Base-by-base conservation (phyloP, 2,113 vertebrate species). In the Sclerurus mexicanus region DNA sequence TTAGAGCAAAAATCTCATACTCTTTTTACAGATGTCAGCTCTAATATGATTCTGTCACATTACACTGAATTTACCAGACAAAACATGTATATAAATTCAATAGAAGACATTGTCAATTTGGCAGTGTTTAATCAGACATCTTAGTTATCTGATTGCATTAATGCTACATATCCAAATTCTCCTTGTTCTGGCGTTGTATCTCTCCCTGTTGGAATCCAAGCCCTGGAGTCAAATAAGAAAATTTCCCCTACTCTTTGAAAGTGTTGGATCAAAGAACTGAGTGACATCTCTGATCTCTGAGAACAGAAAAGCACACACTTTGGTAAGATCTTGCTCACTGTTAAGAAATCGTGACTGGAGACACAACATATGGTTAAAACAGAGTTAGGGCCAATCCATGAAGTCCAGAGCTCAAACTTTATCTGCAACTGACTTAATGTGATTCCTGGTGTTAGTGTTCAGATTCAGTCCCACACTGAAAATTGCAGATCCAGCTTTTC, bases 241-340 rank as follows among this genome's bases (percentile, higher is more conserved):
- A 88, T 90, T 87, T 73, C 39, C 74, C 44, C 9, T 14, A 44
- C 35, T 74, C 92, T 97, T 96, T 96, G 85, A 95, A 94, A 21
- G 1, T 76, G 68, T 84, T 89, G 69, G 87, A 95, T 96, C 87
- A 97, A 96, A 96, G 93, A 75, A 74, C 44, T 84, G 58, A 89
- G 30, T 94, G 91, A 69, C 76, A 84, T 69, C 53, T 78, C n/a
- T 85, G 82, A 90, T 89, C 78, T 93, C 35, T 28, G 37, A 75
- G 58, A 87, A 93, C 2, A 86, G 40, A 91, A 87, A 14, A 59
- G 37, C 55, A 37, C 44, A 33, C 14, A 24, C 5, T 96, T 71
- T 53, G 46, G 68, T 85, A 75, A 84, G 53, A 74, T 93, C 71
- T 85, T 7, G 1, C 50, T 69, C 28, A 10, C 52, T 83, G 42